Percentiles rank a stretch among this genome's conserved stretches.
Evolutionary conservation across 1,140 invertebrate genomes (phyloP).

Genomic region (Olivierus martensii): DNA sequence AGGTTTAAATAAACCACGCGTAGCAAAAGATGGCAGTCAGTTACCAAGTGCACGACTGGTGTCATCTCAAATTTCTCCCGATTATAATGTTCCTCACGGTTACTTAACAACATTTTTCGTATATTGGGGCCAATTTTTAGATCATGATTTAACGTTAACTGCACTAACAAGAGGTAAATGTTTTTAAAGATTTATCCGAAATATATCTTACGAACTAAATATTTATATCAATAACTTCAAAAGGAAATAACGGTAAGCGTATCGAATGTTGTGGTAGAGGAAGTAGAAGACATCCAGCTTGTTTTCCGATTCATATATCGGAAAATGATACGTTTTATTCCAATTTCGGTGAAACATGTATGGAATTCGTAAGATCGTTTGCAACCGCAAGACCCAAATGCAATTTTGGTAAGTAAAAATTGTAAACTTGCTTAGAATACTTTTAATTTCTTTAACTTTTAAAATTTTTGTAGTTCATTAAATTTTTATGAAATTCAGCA

Average conservation of each 20-base stretch:
- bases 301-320: conserved; percentile 55
- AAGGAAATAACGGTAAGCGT: no score
- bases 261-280: conserved; percentile 14
- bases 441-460: no score
- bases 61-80: conserved; percentile 68
- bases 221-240: no score
- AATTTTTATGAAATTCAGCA: no score
- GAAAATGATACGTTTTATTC: conserved; percentile 51
- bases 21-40: conserved; percentile 36
- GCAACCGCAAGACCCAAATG: conserved; percentile 49
- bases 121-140: conserved; percentile 47
- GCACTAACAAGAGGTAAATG: conserved; percentile 14
- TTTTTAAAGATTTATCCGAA: no score
- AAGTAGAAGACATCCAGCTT: conserved; percentile 50
- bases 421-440: no score
- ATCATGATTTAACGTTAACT: conserved; percentile 43
- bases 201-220: no score
- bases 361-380: conserved; percentile 33
- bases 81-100: conserved; percentile 53
- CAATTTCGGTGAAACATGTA: conserved; percentile 39
- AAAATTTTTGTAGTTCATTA: no score
- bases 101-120: conserved; percentile 47
- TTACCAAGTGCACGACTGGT: conserved; percentile 70
- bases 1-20: conserved; percentile 16
- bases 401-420: conserved; percentile 14